A percentile compares a stretch with the other conserved stretches of the same genome.
These are phyloP conservation scores for Bombus vancouverensis DNA, from an alignment of 1,140 invertebrate species.

Conservation along the genomic window DNA sequence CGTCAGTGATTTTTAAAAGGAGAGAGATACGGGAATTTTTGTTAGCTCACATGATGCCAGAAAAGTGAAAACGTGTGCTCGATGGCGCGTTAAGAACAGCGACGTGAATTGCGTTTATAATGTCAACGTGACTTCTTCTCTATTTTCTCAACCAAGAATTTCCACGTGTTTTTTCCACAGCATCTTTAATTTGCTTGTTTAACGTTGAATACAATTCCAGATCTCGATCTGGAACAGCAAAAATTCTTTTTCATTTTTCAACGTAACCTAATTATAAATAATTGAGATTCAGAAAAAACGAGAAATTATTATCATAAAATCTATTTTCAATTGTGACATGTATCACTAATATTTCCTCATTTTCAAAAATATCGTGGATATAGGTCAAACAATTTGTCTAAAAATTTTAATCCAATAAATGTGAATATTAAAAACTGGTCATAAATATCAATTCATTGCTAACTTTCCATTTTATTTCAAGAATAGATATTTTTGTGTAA, in stretches of 20 bases:
- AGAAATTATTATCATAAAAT: not conserved
- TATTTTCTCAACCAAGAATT: not conserved
- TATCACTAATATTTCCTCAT: no score
- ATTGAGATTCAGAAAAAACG: not conserved
- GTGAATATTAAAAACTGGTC: not conserved
- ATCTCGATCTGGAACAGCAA: not conserved
- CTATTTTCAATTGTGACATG: no score
- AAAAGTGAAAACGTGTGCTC: conserved; percentile 11
- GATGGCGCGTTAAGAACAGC: conserved; percentile 7
- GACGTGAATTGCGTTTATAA: conserved; percentile 24
- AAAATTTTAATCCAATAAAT: not conserved
- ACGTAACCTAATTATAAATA: not conserved
- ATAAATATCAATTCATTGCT: not conserved
- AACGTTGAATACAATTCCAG: not conserved
- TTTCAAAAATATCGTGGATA: not conserved
- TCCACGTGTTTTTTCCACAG: not conserved
- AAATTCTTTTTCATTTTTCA: not conserved
- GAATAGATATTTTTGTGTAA: not conserved
- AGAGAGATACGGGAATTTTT: not conserved
- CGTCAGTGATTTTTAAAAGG: not conserved
- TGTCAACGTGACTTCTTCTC: not conserved
- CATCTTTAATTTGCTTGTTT: not conserved
- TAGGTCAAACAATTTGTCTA: no score
- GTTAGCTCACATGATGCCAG: not conserved
- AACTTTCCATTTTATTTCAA: no score